A percentile compares a stretch with the other conserved stretches of the same genome.
phyloP scores from a whole-genome alignment of 2,888 invertebrate genomes.

The Brenthis hecate region DNA sequence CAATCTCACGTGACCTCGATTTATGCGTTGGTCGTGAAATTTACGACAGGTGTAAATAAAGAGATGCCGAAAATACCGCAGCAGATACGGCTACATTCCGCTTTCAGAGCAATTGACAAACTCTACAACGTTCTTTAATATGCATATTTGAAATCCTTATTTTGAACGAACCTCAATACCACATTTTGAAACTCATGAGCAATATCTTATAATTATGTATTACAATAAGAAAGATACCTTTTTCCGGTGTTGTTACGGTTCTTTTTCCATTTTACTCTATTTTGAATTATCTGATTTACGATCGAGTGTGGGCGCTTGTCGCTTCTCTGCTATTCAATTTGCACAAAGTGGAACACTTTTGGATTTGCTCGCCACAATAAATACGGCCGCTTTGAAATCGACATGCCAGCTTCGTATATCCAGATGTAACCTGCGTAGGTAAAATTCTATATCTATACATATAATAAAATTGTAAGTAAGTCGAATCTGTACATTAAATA shows the following conservation, averaged over 20 bases:
- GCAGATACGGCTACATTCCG: slow-evolving; percentile 57
- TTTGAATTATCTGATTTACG: slow-evolving; percentile 65
- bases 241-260: slow-evolving; percentile 49
- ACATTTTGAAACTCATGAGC: slow-evolving; percentile 60
- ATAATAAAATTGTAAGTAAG: too few species aligned
- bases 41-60: slow-evolving; percentile 70
- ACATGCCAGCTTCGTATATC: slow-evolving; percentile 43
- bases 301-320: slow-evolving; percentile 65
- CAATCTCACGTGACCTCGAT: slow-evolving; percentile 38
- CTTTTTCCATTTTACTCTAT: slow-evolving; percentile 46
- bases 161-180: slow-evolving; percentile 70
- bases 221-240: slow-evolving; percentile 51
- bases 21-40: slow-evolving; percentile 51
- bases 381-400: slow-evolving; percentile 54
- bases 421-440: slow-evolving; percentile 11
- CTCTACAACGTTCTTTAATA: slow-evolving; percentile 72
- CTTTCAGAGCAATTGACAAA: slow-evolving; percentile 58
- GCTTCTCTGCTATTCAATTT: slow-evolving; percentile 64
- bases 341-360: slow-evolving; percentile 68
- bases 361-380: slow-evolving; percentile 55
- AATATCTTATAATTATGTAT: slow-evolving; percentile 48
- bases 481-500: too few species aligned
- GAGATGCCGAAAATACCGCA: slow-evolving; percentile 60
- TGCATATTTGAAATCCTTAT: slow-evolving; percentile 76
- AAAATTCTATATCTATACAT: background rate